Evolutionary conservation across 2,113 vertebrate species (phyloP).

Genomic region (Ptychochromis oligacanthus): DNA sequence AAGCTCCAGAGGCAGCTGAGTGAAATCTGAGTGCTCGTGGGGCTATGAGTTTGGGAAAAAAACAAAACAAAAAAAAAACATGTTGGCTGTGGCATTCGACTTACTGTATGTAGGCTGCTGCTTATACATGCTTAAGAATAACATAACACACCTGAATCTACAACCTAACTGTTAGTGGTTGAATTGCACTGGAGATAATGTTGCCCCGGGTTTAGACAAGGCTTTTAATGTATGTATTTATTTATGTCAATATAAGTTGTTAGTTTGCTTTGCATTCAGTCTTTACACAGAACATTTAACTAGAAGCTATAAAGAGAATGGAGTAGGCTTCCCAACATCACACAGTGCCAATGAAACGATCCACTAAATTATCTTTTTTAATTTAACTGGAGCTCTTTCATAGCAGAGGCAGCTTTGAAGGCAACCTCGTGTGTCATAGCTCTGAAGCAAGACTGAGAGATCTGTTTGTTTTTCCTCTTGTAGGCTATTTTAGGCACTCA

Average conservation of each 20-base stretch:
- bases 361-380: neutral
- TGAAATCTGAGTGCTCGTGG: neutral
- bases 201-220: neutral
- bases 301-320: neutral
- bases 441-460: neutral
- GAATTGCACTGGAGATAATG: neutral
- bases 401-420: conserved; percentile 3
- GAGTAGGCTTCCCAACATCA: neutral
- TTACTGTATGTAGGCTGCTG: too few relatives aligned
- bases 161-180: neutral
- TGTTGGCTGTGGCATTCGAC: too few relatives aligned
- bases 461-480: conserved; percentile 32
- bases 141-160: neutral
- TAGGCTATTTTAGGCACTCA: conserved; percentile 36
- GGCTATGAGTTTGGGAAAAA: too few relatives aligned
- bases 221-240: neutral
- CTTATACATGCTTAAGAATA: neutral
- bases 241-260: neutral
- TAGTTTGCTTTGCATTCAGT: neutral
- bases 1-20: neutral
- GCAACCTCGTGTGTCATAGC: neutral
- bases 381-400: neutral
- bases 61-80: too few relatives aligned
- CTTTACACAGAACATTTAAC: neutral
- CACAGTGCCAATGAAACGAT: neutral